Conservation (phyloP, 2,888 invertebrate genomes). For the Epistrophe grossulariae region DNA sequence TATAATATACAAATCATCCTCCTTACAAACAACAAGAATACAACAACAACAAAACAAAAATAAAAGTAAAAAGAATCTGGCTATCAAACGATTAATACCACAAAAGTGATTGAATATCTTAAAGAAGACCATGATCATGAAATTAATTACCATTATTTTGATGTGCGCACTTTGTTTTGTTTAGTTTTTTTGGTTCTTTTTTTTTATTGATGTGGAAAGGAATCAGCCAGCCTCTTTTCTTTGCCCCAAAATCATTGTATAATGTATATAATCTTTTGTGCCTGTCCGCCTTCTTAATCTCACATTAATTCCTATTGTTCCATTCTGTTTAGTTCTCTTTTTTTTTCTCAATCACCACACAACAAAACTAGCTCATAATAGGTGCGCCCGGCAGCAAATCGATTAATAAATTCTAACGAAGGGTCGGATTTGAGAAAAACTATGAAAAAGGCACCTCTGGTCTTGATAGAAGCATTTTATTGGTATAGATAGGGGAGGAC, state of each 20-base stretch:
- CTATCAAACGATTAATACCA: constrained; percentile 65
- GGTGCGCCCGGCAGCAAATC: constrained; percentile 53
- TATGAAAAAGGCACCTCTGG: not conserved
- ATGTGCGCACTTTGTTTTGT: constrained; percentile 31
- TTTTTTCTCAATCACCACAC: constrained; percentile 23
- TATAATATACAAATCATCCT: not conserved
- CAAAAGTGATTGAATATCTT: constrained; percentile 67
- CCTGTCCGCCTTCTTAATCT: constrained; percentile 67
- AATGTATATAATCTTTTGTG: constrained; percentile 29
- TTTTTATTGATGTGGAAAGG: constrained; percentile 39
- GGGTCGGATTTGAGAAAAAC: not conserved
- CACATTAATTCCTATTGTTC: constrained; percentile 61
- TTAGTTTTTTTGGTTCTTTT: not conserved
- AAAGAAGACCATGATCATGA: constrained; percentile 18
- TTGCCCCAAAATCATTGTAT: constrained; percentile 14
- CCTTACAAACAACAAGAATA: not conserved
- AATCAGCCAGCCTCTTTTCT: constrained; percentile 13
- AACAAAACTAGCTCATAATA: constrained; percentile 45
- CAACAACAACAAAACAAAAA: not conserved
- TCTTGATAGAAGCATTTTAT: too few species aligned
- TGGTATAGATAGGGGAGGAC: too few species aligned
- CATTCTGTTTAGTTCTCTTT: constrained; percentile 22
- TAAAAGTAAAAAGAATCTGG: constrained; percentile 15
- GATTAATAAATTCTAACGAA: constrained; percentile 60
- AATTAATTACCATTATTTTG: constrained; percentile 66